Percentiles rank a stretch among this genome's conserved stretches.
These are phyloP conservation scores for Phyllopteryx taeniolatus DNA, from an alignment of 2,113 vertebrate genomes.

Conservation along the genomic window DNA sequence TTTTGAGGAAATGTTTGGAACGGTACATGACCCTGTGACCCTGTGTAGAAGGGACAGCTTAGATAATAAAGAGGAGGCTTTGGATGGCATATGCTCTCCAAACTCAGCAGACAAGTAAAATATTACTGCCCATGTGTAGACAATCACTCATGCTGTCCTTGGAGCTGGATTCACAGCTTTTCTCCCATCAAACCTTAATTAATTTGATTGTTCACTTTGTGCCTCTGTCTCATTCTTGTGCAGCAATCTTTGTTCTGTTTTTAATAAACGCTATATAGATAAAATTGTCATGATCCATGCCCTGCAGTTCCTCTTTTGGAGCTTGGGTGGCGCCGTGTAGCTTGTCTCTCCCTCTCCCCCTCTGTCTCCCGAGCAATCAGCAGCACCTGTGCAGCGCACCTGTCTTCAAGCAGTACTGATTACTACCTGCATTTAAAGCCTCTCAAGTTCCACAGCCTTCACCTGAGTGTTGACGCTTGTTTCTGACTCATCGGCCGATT, in stretches of 20 bases:
- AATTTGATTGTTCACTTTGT: neutral
- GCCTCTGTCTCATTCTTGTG: neutral
- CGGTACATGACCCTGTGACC: slow-evolving; percentile 14
- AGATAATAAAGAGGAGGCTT: slow-evolving; percentile 5
- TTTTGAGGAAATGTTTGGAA: slow-evolving; percentile 25
- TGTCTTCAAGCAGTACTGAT: too few relatives aligned
- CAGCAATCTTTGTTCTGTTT: neutral
- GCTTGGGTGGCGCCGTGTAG: too few relatives aligned
- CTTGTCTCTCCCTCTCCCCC: too few relatives aligned
- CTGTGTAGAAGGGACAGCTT: neutral
- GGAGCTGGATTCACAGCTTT: neutral
- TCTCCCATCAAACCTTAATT: slow-evolving; percentile 5
- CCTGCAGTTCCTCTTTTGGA: too few relatives aligned
- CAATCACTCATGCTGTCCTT: slow-evolving; percentile 18
- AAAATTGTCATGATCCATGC: neutral
- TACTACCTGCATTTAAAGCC: too few relatives aligned
- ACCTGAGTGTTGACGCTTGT: too few relatives aligned
- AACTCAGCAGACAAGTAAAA: slow-evolving; percentile 36
- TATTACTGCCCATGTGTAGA: slow-evolving; percentile 27
- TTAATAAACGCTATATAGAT: neutral
- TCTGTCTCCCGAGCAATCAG: too few relatives aligned
- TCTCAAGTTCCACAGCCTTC: too few relatives aligned
- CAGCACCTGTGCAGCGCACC: too few relatives aligned
- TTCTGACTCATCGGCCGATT: too few relatives aligned
- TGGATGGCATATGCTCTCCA: slow-evolving; percentile 34